A percentile compares a stretch with the other conserved stretches of the same genome.
These are phyloP conservation scores for Cantharis flavilabris DNA, from an alignment of 2,888 invertebrate species.

Conservation along the genomic window DNA sequence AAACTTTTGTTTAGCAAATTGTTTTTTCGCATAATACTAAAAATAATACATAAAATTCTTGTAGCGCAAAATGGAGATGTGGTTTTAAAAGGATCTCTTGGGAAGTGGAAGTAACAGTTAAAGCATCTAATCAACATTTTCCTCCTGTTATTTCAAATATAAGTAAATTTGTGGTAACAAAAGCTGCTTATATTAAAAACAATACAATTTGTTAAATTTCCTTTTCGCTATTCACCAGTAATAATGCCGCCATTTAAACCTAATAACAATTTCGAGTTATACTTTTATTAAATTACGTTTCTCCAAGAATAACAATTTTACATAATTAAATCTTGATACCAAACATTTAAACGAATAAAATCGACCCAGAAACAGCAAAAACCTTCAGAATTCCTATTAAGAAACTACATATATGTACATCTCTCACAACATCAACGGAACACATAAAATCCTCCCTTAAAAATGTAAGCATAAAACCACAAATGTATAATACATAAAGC, in stretches of 20 bases:
- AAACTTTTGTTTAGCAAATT: slow-evolving; percentile 10
- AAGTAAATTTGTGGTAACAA: neutral
- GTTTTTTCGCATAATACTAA: slow-evolving; percentile 13
- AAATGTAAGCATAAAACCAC: neutral
- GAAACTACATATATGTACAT: neutral
- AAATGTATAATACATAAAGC: too few relatives aligned
- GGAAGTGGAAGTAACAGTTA: slow-evolving; percentile 13
- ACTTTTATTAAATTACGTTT: neutral
- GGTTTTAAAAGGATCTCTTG: slow-evolving; percentile 7
- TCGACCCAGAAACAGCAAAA: neutral
- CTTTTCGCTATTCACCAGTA: neutral
- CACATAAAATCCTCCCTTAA: neutral
- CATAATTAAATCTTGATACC: neutral
- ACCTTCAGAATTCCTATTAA: neutral
- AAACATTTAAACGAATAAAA: neutral
- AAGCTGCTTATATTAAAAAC: neutral
- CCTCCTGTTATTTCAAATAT: neutral
- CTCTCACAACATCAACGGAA: neutral
- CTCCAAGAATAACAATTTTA: neutral
- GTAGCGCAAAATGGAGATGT: slow-evolving; percentile 2
- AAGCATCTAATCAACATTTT: slow-evolving; percentile 18
- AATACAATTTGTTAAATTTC: neutral
- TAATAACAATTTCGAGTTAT: neutral
- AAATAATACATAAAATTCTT: slow-evolving; percentile 6
- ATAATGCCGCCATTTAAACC: neutral